These are phyloP conservation scores for Protobothrops flavoviridis DNA, from an alignment of 2,113 vertebrate species.

Conservation along the genomic window DNA sequence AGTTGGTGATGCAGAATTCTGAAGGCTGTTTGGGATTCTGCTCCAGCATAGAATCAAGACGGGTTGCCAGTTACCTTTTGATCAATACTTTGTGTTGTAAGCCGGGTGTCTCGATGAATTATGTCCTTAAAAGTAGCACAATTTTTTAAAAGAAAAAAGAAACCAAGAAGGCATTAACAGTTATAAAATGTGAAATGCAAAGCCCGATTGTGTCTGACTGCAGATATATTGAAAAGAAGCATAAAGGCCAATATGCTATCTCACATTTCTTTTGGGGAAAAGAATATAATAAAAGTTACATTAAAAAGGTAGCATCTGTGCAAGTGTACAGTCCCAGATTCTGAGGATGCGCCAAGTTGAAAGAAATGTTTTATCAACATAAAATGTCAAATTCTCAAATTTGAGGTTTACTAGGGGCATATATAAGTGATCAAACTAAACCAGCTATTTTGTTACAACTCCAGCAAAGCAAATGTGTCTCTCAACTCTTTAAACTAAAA, in stretches of 20 bases:
- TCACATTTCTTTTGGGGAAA: not conserved
- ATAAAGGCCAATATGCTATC: not conserved
- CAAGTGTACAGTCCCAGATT: not conserved
- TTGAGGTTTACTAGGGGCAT: not conserved
- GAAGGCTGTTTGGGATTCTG: slow-evolving; percentile 51
- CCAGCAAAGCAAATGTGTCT: not conserved
- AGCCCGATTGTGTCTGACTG: not conserved
- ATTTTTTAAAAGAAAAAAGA: slow-evolving; percentile 56
- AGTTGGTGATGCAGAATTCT: slow-evolving; percentile 46
- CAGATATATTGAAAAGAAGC: not conserved
- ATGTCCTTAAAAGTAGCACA: slow-evolving; percentile 43
- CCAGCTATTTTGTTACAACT: not conserved
- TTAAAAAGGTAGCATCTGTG: not conserved
- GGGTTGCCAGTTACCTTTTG: slow-evolving; percentile 60
- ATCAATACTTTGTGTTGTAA: slow-evolving; percentile 48
- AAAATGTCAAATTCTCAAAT: not conserved
- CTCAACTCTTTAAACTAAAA: not conserved
- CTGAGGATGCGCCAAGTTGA: not conserved
- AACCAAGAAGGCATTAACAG: slow-evolving; percentile 37
- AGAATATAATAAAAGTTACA: not conserved
- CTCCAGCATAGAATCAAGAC: slow-evolving; percentile 44
- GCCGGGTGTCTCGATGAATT: slow-evolving; percentile 55
- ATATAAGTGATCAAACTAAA: not conserved
- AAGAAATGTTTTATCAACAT: not conserved
- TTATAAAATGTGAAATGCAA: slow-evolving; percentile 4